Evolutionary conservation across 1,140 invertebrate genomes (phyloP).

Genomic region (Chelonus insularis): DNA sequence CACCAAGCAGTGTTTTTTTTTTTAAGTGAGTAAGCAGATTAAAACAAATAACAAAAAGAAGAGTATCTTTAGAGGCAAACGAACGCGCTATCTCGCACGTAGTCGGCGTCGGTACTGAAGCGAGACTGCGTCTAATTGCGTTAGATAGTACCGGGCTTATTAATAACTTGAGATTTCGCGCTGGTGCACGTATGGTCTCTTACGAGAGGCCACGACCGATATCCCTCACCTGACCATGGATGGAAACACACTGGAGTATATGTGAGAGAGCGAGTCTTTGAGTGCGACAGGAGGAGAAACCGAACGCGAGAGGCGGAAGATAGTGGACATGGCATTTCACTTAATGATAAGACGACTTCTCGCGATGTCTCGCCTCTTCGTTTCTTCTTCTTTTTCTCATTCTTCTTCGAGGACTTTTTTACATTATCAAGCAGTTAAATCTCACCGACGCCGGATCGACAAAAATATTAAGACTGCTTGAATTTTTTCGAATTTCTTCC

Average conservation of each 20-base stretch:
- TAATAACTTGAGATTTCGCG: constrained; percentile 49
- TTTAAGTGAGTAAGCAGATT: neutral
- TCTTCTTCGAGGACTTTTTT: constrained; percentile 12
- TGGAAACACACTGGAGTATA: neutral
- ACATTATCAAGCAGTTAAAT: constrained; percentile 41
- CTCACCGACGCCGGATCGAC: constrained; percentile 32
- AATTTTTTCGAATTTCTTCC: too few relatives aligned
- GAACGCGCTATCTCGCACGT: constrained; percentile 34
- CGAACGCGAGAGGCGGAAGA: constrained; percentile 47
- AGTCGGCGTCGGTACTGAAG: constrained; percentile 33
- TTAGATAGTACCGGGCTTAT: constrained; percentile 57
- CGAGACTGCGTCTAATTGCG: constrained; percentile 53
- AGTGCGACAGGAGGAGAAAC: constrained; percentile 16
- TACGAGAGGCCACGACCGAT: constrained; percentile 18
- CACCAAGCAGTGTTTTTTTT: neutral
- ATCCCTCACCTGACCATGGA: constrained; percentile 15
- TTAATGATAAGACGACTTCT: constrained; percentile 52
- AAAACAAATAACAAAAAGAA: neutral
- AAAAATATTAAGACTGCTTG: constrained; percentile 24
- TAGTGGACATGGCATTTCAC: constrained; percentile 61
- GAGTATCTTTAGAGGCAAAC: neutral
- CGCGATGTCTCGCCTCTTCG: constrained; percentile 26
- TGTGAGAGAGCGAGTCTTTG: constrained; percentile 35
- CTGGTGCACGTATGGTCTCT: constrained; percentile 14
- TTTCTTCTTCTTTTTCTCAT: constrained; percentile 19